phyloP scores from a whole-genome alignment of 2,888 invertebrate species.

The Reticulitermes lucifugus region DNA sequence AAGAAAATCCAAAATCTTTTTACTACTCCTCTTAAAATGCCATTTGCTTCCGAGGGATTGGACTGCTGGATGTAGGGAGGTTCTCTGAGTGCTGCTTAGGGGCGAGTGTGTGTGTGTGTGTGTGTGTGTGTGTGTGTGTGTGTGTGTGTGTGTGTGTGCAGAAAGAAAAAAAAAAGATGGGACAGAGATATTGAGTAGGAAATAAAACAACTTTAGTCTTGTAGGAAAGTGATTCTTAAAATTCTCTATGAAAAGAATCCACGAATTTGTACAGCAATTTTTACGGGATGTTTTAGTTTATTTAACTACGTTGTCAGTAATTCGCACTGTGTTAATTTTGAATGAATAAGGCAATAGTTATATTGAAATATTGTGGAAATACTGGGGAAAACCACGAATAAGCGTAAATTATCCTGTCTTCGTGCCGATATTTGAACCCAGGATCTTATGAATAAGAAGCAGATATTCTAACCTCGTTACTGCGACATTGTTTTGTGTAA shows the following conservation, averaged over 20 bases:
- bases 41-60: constrained; percentile 45
- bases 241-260: constrained; percentile 2
- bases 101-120: constrained; percentile 26
- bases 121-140: constrained; percentile 17
- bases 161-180: constrained; percentile 19
- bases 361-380: no score
- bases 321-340: no score
- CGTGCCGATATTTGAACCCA: no score
- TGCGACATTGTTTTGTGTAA: no score
- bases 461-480: no score
- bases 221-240: constrained; percentile 8
- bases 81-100: constrained; percentile 41
- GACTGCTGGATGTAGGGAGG: constrained; percentile 18
- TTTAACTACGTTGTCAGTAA: no score
- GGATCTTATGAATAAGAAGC: no score
- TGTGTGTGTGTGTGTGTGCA: background rate
- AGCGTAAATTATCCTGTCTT: no score
- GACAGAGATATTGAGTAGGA: constrained; percentile 28
- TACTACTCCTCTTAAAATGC: constrained; percentile 46
- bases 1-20: constrained; percentile 39
- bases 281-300: background rate
- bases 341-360: no score
- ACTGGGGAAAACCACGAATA: no score
- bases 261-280: background rate
- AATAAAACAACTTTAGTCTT: constrained; percentile 33